phyloP scores from a whole-genome alignment of 2,888 invertebrate genomes.

The Uropetala carovei region DNA sequence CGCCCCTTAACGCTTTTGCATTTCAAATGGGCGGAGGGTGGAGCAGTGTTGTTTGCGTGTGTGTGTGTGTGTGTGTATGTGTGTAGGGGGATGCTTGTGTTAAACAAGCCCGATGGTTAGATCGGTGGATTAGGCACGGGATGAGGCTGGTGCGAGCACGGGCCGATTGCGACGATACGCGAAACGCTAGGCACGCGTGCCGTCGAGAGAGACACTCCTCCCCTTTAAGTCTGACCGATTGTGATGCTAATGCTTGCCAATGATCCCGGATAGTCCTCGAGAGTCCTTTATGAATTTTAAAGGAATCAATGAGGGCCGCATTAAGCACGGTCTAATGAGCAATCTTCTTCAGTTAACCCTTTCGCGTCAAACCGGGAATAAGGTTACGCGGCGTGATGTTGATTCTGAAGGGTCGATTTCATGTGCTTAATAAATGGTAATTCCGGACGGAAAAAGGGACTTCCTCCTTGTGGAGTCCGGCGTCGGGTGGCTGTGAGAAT shows the following conservation, averaged over 20 bases:
- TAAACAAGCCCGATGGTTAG: neutral
- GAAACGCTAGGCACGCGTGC: slow-evolving; percentile 29
- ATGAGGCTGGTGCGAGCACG: neutral
- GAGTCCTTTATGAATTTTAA: neutral
- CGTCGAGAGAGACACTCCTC: neutral
- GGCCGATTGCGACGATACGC: neutral
- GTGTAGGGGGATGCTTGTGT: neutral
- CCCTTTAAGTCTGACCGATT: slow-evolving; percentile 11
- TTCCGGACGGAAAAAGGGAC: neutral
- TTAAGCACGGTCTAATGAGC: slow-evolving; percentile 55
- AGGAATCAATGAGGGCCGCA: slow-evolving; percentile 47
- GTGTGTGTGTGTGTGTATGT: neutral
- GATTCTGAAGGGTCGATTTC: neutral
- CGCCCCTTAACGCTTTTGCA: slow-evolving; percentile 12
- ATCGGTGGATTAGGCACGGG: neutral
- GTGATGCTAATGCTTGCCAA: slow-evolving; percentile 52
- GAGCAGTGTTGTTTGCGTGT: neutral
- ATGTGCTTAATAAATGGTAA: neutral
- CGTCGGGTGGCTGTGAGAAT: neutral
- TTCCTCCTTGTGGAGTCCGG: neutral
- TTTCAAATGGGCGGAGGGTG: slow-evolving; percentile 35
- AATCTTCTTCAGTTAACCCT: slow-evolving; percentile 27
- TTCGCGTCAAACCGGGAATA: slow-evolving; percentile 18
- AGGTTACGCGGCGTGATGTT: neutral
- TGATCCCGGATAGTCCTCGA: neutral